These are phyloP conservation scores for Drosophila merina DNA, from an alignment of 2,888 invertebrate genomes.

Conservation along the genomic window DNA sequence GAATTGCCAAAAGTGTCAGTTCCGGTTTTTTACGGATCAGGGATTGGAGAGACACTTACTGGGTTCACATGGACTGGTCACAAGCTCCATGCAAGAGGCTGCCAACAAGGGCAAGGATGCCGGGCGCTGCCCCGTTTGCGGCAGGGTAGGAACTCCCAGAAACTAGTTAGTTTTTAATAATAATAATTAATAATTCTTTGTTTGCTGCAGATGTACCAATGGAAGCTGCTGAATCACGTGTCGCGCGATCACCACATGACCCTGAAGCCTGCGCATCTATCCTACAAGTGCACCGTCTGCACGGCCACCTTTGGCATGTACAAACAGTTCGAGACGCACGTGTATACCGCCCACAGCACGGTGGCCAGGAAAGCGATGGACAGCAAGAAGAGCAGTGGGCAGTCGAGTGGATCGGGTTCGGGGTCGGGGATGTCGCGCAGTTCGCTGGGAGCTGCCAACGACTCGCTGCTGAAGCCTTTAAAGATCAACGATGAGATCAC, in stretches of 20 bases:
- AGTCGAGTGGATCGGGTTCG: constrained; percentile 56
- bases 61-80: constrained; percentile 97
- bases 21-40: constrained; percentile 98
- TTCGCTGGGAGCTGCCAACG: constrained; percentile 83
- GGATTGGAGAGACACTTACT: constrained; percentile 97
- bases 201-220: constrained; percentile 92
- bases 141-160: too few species aligned
- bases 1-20: constrained; percentile 98
- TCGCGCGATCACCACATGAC: constrained; percentile 96
- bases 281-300: constrained; percentile 97
- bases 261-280: constrained; percentile 95
- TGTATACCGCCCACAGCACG: constrained; percentile 96
- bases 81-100: constrained; percentile 97
- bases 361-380: constrained; percentile 94
- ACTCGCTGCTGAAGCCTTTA: constrained; percentile 90
- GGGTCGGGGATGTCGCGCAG: constrained; percentile 72
- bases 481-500: constrained; percentile 96
- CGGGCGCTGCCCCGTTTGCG: constrained; percentile 97
- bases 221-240: constrained; percentile 96
- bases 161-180: too few species aligned
- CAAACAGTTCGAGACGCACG: constrained; percentile 96
- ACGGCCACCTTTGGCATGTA: constrained; percentile 98
- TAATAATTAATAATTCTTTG: too few species aligned
- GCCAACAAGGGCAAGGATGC: constrained; percentile 97
- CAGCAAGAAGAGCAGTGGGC: constrained; percentile 84